Conservation (phyloP, 2,888 invertebrate genomes). For the Amiota communis region DNA sequence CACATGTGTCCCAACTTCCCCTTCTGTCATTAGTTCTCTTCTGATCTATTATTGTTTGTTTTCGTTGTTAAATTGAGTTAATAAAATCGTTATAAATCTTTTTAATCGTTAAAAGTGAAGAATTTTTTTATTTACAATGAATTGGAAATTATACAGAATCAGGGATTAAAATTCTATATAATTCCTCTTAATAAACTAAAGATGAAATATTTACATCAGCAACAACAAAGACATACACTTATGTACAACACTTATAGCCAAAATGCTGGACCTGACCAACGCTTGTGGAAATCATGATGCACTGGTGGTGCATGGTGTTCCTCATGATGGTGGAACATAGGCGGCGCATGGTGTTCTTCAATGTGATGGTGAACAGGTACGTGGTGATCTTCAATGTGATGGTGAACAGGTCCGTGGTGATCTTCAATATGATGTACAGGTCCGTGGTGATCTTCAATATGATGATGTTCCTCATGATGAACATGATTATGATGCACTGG, state of each 20-base stretch:
- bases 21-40: slow-evolving; percentile 54
- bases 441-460: slow-evolving; percentile 42
- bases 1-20: slow-evolving; percentile 68
- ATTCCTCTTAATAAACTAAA: slow-evolving; percentile 34
- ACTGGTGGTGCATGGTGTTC: slow-evolving; percentile 43
- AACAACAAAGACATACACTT: neutral
- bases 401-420: slow-evolving; percentile 31
- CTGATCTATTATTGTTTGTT: neutral
- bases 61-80: neutral
- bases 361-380: slow-evolving; percentile 54
- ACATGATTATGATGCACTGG: too few relatives aligned
- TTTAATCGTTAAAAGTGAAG: slow-evolving; percentile 7
- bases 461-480: slow-evolving; percentile 53
- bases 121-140: slow-evolving; percentile 15
- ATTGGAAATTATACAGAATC: neutral
- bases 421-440: slow-evolving; percentile 50
- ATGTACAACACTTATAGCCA: too few relatives aligned
- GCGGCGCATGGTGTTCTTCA: slow-evolving; percentile 48
- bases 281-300: slow-evolving; percentile 51
- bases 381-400: slow-evolving; percentile 28
- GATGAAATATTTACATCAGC: slow-evolving; percentile 15
- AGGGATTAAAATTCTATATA: neutral
- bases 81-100: neutral
- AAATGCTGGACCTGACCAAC: slow-evolving; percentile 51
- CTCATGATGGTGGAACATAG: too few relatives aligned